Conservation (phyloP, 2,888 invertebrate genomes). For the Fissipunctia ypsillon region DNA sequence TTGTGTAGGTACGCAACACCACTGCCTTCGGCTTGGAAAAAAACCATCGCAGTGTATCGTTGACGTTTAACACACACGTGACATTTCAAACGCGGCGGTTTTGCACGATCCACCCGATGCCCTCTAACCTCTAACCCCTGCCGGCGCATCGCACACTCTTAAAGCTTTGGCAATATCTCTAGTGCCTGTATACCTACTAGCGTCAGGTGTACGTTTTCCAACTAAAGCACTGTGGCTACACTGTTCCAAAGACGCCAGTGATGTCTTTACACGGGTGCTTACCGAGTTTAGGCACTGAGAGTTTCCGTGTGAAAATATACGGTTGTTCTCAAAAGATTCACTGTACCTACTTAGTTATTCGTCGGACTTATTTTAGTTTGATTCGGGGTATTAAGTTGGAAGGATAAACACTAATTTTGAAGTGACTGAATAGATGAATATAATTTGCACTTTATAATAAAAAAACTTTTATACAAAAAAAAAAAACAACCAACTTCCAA, state of each 20-base stretch:
- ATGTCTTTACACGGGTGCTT: conserved; percentile 15
- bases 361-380: conserved; percentile 14
- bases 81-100: conserved; percentile 57
- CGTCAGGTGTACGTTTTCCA: conserved; percentile 35
- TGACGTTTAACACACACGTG: conserved; percentile 55
- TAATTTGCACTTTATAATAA: conserved; percentile 16
- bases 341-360: conserved; percentile 6
- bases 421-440: neutral
- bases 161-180: conserved; percentile 55
- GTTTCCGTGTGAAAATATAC: conserved; percentile 36
- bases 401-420: conserved; percentile 21
- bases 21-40: conserved; percentile 58
- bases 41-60: conserved; percentile 56
- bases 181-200: conserved; percentile 38
- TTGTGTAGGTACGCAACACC: conserved; percentile 60
- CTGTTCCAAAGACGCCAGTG: neutral
- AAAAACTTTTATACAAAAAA: too few species aligned
- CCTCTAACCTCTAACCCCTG: conserved; percentile 64
- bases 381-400: conserved; percentile 13
- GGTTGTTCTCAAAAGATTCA: conserved; percentile 37
- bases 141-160: conserved; percentile 43
- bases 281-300: conserved; percentile 29
- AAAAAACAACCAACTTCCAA: too few species aligned
- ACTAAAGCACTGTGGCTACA: conserved; percentile 26
- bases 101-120: conserved; percentile 51